Evolutionary conservation across 2,797 vertebrate species (phyloP).

Genomic region (Anguilla pacifica): DNA sequence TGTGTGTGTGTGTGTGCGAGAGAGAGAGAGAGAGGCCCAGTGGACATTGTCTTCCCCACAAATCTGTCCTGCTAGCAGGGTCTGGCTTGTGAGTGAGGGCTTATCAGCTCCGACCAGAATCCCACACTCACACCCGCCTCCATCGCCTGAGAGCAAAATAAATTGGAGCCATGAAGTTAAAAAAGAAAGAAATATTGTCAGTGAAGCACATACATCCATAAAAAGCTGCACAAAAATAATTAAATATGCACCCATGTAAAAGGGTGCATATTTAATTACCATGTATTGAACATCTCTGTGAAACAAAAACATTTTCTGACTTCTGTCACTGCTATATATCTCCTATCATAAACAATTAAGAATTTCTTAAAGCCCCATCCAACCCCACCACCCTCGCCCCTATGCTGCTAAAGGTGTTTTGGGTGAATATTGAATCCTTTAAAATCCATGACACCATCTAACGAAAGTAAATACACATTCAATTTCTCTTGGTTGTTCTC

Average conservation of each 20-base stretch:
- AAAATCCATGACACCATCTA: slow-evolving; percentile 59
- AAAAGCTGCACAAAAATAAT: slow-evolving; percentile 64
- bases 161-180: slow-evolving; percentile 93
- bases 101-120: slow-evolving; percentile 91
- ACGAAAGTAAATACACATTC: slow-evolving; percentile 72
- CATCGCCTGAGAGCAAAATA: slow-evolving; percentile 93
- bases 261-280: slow-evolving; percentile 16
- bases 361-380: not conserved
- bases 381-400: slow-evolving; percentile 55
- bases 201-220: slow-evolving; percentile 79
- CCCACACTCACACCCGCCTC: slow-evolving; percentile 69
- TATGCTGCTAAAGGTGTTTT: slow-evolving; percentile 57
- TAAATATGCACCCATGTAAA: slow-evolving; percentile 38
- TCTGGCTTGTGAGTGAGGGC: slow-evolving; percentile 73
- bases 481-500: not conserved
- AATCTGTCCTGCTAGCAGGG: slow-evolving; percentile 86
- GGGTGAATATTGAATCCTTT: slow-evolving; percentile 67
- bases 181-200: slow-evolving; percentile 89
- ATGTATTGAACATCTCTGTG: slow-evolving; percentile 56
- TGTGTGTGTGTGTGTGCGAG: not conserved
- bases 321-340: slow-evolving; percentile 40
- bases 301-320: slow-evolving; percentile 43
- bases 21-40: slow-evolving; percentile 67
- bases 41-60: slow-evolving; percentile 89
- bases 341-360: slow-evolving; percentile 57